Conservation (phyloP, 2,113 vertebrate genomes). For the Pipa parva region DNA sequence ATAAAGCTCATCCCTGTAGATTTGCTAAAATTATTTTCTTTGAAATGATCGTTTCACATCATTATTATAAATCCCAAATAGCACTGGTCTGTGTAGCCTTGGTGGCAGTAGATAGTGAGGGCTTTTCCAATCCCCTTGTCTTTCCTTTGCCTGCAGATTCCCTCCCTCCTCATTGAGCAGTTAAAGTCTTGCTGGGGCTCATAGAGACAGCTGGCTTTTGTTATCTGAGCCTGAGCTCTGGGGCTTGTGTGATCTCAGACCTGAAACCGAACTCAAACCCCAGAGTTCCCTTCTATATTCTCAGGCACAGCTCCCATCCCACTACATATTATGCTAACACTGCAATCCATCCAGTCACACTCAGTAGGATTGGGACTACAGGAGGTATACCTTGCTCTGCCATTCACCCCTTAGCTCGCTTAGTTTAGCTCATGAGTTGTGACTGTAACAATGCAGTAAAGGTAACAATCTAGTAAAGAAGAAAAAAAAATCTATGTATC, state of each 20-base stretch:
- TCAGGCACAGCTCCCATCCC: constrained; percentile 1
- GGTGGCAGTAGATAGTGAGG: constrained; percentile 25
- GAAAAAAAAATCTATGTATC: too few species aligned
- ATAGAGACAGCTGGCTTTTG: constrained; percentile 42
- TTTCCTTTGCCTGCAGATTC: background rate
- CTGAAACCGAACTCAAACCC: constrained; percentile 23
- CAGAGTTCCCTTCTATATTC: constrained; percentile 14
- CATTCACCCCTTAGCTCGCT: too few species aligned
- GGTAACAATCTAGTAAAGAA: too few species aligned
- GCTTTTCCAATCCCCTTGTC: background rate
- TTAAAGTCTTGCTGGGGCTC: constrained; percentile 31
- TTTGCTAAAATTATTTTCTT: too few species aligned
- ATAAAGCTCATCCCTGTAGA: too few species aligned
- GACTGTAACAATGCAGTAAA: too few species aligned
- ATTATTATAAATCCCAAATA: background rate
- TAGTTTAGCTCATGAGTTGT: too few species aligned
- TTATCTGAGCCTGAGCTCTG: constrained; percentile 16
- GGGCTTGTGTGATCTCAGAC: constrained; percentile 19
- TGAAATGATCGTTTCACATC: background rate
- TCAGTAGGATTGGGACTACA: background rate
- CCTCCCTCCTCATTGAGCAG: constrained; percentile 31
- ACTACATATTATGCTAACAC: background rate
- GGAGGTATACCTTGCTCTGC: too few species aligned
- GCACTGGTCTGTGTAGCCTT: background rate
- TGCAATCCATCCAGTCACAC: constrained; percentile 6